Percentiles rank a stretch among this genome's conserved stretches.
These are phyloP conservation scores for Takifugu bimaculatus DNA, from an alignment of 2,113 vertebrate species.

Conservation along the genomic window DNA sequence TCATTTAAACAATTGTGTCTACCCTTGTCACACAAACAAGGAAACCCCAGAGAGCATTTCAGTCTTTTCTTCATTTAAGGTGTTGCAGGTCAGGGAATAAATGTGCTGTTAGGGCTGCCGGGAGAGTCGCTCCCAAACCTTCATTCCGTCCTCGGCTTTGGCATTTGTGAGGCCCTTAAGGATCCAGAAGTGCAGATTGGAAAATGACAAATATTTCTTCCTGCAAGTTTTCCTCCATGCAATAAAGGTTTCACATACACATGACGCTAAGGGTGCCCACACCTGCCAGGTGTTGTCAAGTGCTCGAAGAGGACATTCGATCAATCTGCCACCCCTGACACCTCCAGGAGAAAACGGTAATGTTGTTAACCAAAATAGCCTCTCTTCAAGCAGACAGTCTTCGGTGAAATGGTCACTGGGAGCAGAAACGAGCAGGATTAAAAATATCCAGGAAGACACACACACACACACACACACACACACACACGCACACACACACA, in stretches of 20 bases:
- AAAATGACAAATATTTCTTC: constrained; percentile 29
- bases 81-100: background rate
- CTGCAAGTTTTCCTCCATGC: constrained; percentile 9
- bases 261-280: constrained; percentile 23
- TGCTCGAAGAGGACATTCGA: constrained; percentile 35
- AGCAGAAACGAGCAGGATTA: constrained; percentile 48
- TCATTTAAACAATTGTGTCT: too few relatives aligned
- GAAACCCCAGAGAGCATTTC: too few relatives aligned
- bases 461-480: too few relatives aligned
- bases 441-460: constrained; percentile 27
- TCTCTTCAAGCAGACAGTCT: constrained; percentile 34
- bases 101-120: background rate
- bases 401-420: constrained; percentile 49
- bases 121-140: background rate
- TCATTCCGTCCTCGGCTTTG: constrained; percentile 32
- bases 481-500: too few relatives aligned
- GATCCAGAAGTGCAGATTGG: constrained; percentile 25
- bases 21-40: background rate
- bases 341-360: constrained; percentile 47
- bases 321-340: constrained; percentile 67
- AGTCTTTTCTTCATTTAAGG: too few relatives aligned
- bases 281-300: constrained; percentile 56
- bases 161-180: constrained; percentile 22
- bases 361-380: constrained; percentile 63
- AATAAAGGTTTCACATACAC: constrained; percentile 19